A percentile compares a stretch with the other conserved stretches of the same genome.
phyloP scores from a whole-genome alignment of 2,113 vertebrate genomes.

The Asarcornis scutulata region DNA sequence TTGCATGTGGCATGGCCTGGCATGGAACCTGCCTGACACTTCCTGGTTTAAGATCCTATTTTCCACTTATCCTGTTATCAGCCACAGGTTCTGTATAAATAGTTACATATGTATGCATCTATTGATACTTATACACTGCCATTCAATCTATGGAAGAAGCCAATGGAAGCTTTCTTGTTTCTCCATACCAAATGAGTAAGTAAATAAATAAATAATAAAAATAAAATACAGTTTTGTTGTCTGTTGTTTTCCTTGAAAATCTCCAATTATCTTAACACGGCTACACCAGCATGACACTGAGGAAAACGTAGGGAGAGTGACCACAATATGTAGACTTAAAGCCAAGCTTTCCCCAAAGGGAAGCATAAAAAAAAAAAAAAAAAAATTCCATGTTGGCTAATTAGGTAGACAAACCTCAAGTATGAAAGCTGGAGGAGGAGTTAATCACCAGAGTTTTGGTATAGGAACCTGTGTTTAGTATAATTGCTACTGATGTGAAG shows the following conservation, averaged over 20 bases:
- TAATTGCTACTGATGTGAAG: background rate
- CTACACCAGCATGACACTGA: background rate
- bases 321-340: conserved; percentile 33
- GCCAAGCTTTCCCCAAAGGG: background rate
- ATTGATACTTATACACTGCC: background rate
- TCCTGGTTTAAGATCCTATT: background rate
- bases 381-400: conserved; percentile 3
- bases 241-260: background rate
- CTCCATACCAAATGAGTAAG: background rate
- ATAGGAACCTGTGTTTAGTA: background rate
- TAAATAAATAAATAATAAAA: background rate
- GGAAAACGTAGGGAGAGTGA: background rate
- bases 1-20: background rate
- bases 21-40: background rate
- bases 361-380: background rate
- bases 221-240: background rate
- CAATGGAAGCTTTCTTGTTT: background rate
- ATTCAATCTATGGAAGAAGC: background rate
- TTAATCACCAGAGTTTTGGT: background rate
- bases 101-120: background rate
- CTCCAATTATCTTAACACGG: background rate
- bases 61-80: background rate
- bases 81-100: background rate
- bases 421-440: background rate
- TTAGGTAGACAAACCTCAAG: conserved; percentile 45